Conservation (phyloP, 2,113 vertebrate species). For the Ifrita kowaldi region DNA sequence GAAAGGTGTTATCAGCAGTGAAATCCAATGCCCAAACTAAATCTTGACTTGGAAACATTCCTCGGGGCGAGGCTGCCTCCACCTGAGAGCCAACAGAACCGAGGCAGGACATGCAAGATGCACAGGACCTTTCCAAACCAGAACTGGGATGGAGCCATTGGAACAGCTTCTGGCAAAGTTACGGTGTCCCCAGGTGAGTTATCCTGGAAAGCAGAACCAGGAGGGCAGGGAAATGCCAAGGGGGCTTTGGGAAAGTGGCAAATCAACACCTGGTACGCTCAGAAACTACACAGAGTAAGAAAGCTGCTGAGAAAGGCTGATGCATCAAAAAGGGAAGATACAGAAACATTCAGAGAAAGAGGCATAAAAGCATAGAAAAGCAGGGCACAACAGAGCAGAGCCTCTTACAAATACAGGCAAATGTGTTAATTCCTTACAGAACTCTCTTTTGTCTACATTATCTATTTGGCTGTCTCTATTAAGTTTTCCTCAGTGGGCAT, state of each 20-base stretch:
- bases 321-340: neutral
- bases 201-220: neutral
- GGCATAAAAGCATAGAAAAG: neutral
- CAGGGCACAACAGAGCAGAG: neutral
- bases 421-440: neutral
- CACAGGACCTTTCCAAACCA: neutral
- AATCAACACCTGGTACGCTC: fast-evolving
- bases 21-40: neutral
- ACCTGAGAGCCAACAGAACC: neutral
- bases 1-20: neutral
- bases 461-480: neutral
- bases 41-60: neutral
- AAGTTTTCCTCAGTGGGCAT: neutral
- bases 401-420: neutral
- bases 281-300: neutral
- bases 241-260: neutral
- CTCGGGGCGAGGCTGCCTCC: fast-evolving
- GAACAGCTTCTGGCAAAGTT: neutral
- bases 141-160: neutral
- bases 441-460: neutral
- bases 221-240: neutral
- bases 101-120: fast-evolving
- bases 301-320: neutral
- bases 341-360: fast-evolving
- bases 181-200: fast-evolving